Conservation (phyloP, 2,888 invertebrate species). For the Cremastinae sp. region DNA sequence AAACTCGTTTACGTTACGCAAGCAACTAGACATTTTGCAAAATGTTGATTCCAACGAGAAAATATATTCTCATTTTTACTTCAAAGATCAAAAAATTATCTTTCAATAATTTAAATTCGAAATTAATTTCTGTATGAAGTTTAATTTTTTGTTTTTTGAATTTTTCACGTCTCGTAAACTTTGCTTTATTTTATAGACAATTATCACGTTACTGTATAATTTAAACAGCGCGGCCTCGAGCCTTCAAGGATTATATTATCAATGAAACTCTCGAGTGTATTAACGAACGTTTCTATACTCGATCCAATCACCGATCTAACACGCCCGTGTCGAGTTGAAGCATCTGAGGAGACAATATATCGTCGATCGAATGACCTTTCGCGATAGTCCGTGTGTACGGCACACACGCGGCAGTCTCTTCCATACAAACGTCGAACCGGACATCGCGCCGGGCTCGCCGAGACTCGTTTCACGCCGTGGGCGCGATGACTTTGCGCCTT, state of each 20-base stretch:
- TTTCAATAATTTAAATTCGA: no score
- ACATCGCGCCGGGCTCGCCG: constrained; percentile 16
- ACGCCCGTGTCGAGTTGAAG: background rate
- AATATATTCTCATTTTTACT: no score
- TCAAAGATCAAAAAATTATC: no score
- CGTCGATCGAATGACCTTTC: constrained; percentile 29
- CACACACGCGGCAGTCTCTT: no score
- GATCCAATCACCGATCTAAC: constrained; percentile 28
- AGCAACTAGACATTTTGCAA: no score
- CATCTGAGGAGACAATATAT: constrained; percentile 35
- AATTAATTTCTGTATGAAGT: no score
- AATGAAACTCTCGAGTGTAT: constrained; percentile 10
- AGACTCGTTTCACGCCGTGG: constrained; percentile 34
- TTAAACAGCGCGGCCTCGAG: constrained; percentile 35
- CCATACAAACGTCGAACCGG: constrained; percentile 47
- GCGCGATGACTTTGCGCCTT: constrained; percentile 55
- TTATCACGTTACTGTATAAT: constrained; percentile 21
- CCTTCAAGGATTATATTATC: constrained; percentile 44
- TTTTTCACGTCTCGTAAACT: background rate
- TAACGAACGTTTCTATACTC: constrained; percentile 1
- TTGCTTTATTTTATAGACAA: constrained; percentile 7
- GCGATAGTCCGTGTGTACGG: background rate
- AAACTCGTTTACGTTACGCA: no score
- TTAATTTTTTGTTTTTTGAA: background rate
- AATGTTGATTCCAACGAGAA: no score